These are phyloP conservation scores for Ectemnius cavifrons DNA, from an alignment of 2,888 invertebrate genomes.

Conservation along the genomic window DNA sequence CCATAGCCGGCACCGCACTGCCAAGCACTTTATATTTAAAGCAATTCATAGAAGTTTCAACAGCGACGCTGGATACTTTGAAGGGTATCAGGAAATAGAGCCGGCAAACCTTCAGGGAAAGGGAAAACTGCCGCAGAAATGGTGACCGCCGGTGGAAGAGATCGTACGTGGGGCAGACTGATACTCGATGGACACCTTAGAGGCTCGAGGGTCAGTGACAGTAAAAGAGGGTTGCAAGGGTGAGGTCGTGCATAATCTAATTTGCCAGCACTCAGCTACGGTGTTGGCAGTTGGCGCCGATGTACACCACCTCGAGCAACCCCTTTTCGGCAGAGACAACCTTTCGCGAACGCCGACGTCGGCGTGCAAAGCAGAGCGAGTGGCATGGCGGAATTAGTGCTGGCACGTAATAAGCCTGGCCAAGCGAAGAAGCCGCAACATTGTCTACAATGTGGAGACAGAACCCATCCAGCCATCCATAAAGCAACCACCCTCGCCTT, in stretches of 20 bases:
- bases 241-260: constrained; percentile 67
- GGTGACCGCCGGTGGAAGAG: background rate
- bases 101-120: background rate
- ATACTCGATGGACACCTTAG: constrained; percentile 48
- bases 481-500: constrained; percentile 42
- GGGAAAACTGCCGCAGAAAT: constrained; percentile 13
- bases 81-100: constrained; percentile 38
- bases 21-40: constrained; percentile 44
- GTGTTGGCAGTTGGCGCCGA: constrained; percentile 60
- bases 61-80: constrained; percentile 23
- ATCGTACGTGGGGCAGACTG: too few relatives aligned
- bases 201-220: constrained; percentile 41
- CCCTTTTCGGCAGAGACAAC: constrained; percentile 29
- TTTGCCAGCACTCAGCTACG: constrained; percentile 63
- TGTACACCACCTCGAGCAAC: constrained; percentile 53
- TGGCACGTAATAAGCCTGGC: constrained; percentile 51
- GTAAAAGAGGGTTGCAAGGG: constrained; percentile 54
- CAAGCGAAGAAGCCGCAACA: constrained; percentile 46
- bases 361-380: constrained; percentile 16
- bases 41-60: constrained; percentile 34
- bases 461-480: constrained; percentile 50
- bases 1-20: background rate
- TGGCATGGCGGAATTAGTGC: constrained; percentile 53
- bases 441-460: constrained; percentile 31
- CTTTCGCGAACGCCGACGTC: constrained; percentile 29